Base-by-base conservation (phyloP, 2,113 vertebrate species). In the Melanotaenia duboulayi region DNA sequence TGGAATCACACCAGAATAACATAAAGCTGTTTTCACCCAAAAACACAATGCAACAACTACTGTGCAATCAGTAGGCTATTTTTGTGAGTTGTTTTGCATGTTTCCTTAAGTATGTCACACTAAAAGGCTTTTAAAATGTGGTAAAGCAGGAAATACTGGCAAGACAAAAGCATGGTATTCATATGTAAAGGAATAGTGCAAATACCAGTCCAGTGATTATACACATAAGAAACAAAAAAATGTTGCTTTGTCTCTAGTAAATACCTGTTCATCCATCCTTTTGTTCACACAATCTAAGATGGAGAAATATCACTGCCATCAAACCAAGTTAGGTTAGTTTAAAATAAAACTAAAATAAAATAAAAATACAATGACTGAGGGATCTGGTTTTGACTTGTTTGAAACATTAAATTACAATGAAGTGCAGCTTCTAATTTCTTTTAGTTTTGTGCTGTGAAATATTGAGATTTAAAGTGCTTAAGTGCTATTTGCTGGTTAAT, bases 71-170 rank as follows among this genome's bases (percentile, higher is more conserved):
- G 7, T 1, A 22, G 28, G 25, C 16, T 50, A 50, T 16, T 56
- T 48, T 35, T 20, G 10, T 1, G 55, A 11, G 40, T 16, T 58
- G 64, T 24, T 22, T 0, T 13, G 14, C 62, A 32, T 35, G 61
- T 76, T 82, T 35, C 32, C 39, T 68, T 17, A 14, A 58, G 58
- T 48, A 28, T 76, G 56, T 40, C 6, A 42, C 14, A 20, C 13
- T 55, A 32, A 0, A 14, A 54, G 2, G 28, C 19, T 17, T 0
- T 1, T 14, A 55, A 32, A 11, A 58, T 11, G 7, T 1, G 1
- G 52, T 3, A 13, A 3, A 75, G 17, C 60, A 28, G 23, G 69
- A 62, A 62, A 20, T 3, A 25, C 35, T 46, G n/a, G 19, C 22
- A 32, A 19, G 14, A 19, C 42, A 25, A 42, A 11, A 25, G 57